Conservation (phyloP, 2,888 invertebrate genomes). For the Coelogynopora nodosa region DNA sequence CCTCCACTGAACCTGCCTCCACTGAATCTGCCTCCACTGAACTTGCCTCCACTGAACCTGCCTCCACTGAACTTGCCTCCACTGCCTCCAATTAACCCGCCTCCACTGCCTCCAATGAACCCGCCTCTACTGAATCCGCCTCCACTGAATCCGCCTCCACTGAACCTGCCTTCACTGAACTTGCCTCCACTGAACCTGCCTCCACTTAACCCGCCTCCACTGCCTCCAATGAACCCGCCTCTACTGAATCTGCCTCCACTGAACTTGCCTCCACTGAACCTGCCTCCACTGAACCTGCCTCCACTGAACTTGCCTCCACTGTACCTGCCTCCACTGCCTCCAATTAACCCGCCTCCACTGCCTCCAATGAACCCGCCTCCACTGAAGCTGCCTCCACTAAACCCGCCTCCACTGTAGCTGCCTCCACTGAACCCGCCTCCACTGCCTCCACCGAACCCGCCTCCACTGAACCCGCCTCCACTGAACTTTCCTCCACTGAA, state of each 20-base stretch:
- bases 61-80: not conserved
- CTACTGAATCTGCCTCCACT: not conserved
- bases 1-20: not conserved
- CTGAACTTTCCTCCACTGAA: not conserved
- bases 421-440: not conserved
- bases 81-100: not conserved
- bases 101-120: not conserved
- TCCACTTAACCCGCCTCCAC: not conserved
- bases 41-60: not conserved
- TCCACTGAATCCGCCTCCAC: not conserved
- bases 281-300: not conserved
- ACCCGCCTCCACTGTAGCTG: not conserved
- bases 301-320: not conserved
- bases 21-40: not conserved
- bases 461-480: not conserved
- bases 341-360: not conserved
- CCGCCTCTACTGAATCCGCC: not conserved
- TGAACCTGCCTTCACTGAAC: not conserved
- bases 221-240: not conserved
- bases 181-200: not conserved
- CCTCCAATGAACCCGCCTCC: not conserved
- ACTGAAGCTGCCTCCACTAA: not conserved
- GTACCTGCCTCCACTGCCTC: not conserved
- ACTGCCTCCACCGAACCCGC: not conserved
- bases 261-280: not conserved